These are phyloP conservation scores for Tridacna crocea DNA, from an alignment of 2,888 invertebrate species.

Conservation along the genomic window DNA sequence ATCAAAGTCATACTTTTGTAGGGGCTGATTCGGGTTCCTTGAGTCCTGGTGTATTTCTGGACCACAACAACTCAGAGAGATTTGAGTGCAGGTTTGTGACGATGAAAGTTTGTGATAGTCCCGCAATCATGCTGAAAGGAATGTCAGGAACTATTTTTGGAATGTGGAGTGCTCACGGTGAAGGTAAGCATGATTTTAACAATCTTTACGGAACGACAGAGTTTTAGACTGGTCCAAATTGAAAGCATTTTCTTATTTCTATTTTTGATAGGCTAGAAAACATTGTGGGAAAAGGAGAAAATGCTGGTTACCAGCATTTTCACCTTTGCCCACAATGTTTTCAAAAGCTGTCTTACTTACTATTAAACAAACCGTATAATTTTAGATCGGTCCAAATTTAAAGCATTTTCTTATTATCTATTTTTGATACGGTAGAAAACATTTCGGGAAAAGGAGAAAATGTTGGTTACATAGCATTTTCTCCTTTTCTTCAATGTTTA, in stretches of 20 bases:
- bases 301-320: no score
- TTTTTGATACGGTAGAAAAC: background rate
- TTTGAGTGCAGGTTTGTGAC: constrained; percentile 93
- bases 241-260: no score
- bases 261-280: no score
- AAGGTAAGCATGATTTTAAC: constrained; percentile 87
- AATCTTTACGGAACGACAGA: no score
- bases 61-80: constrained; percentile 94
- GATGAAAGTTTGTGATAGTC: constrained; percentile 89
- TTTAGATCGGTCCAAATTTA: no score
- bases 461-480: background rate
- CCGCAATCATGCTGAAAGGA: constrained; percentile 93
- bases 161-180: constrained; percentile 98
- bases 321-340: no score
- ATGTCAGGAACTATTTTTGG: constrained; percentile 96
- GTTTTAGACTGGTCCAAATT: no score
- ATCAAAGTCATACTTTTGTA: no score
- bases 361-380: no score
- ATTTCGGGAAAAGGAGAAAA: background rate
- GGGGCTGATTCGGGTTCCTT: background rate
- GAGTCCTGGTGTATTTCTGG: constrained; percentile 85
- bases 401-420: no score
- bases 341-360: no score
- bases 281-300: no score
- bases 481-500: background rate